phyloP scores from a whole-genome alignment of 2,888 invertebrate species.

The Philopedon plagiatum region DNA sequence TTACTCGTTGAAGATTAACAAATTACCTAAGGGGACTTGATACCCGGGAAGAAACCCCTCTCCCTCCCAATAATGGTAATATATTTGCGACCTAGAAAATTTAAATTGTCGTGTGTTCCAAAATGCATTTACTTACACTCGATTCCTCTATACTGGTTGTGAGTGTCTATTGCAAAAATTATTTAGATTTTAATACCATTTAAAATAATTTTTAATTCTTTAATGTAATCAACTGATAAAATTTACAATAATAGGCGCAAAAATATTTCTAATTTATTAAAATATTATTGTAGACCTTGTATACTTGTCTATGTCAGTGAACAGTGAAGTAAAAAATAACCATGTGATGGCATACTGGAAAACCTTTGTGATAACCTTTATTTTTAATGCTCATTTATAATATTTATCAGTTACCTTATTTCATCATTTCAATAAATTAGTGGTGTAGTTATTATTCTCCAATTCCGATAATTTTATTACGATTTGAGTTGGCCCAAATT shows the following conservation, averaged over 20 bases:
- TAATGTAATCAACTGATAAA: too few relatives aligned
- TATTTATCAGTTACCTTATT: constrained; percentile 52
- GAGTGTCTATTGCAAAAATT: too few relatives aligned
- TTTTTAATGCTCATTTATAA: constrained; percentile 36
- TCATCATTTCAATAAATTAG: constrained; percentile 46
- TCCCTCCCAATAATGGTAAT: too few relatives aligned
- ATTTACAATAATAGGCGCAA: neutral
- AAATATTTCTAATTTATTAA: constrained; percentile 6
- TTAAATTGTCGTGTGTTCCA: too few relatives aligned
- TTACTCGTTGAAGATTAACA: too few relatives aligned
- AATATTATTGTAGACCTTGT: constrained; percentile 44
- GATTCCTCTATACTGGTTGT: too few relatives aligned
- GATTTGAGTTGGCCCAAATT: constrained; percentile 30
- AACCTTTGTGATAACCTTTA: constrained; percentile 51
- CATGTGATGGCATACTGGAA: constrained; percentile 28
- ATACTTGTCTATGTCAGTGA: constrained; percentile 35
- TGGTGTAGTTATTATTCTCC: constrained; percentile 44
- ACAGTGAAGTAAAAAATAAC: constrained; percentile 40
- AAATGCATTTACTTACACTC: too few relatives aligned
- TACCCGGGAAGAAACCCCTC: too few relatives aligned
- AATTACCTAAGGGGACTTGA: too few relatives aligned
- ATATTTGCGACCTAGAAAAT: too few relatives aligned
- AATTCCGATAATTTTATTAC: constrained; percentile 36
- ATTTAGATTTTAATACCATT: too few relatives aligned
- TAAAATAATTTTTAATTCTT: too few relatives aligned